A percentile compares a stretch with the other conserved stretches of the same genome.
phyloP scores from a whole-genome alignment of 2,888 invertebrate genomes.

The Calliphora vomitoria region DNA sequence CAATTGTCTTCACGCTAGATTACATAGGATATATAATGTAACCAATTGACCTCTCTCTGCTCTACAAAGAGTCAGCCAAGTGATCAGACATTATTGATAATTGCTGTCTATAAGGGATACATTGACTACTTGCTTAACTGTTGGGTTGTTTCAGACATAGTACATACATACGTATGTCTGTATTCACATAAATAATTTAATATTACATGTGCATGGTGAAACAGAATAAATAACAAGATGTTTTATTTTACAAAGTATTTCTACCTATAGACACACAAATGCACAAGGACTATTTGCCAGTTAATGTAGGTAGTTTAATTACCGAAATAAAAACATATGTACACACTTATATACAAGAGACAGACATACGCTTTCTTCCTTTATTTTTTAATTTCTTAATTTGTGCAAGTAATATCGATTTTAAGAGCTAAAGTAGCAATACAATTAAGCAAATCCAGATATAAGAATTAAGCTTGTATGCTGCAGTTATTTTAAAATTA shows the following conservation, averaged over 20 bases:
- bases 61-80: too few species aligned
- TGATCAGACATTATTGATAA: too few species aligned
- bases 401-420: neutral
- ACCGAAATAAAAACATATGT: neutral
- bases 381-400: too few species aligned
- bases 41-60: too few species aligned
- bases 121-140: too few species aligned
- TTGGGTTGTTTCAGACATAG: neutral
- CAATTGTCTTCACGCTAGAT: too few species aligned
- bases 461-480: too few species aligned
- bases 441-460: neutral
- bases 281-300: constrained; percentile 4
- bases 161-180: neutral
- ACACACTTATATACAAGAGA: too few species aligned
- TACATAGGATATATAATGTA: too few species aligned
- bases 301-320: constrained; percentile 22
- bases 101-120: too few species aligned
- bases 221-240: constrained; percentile 60
- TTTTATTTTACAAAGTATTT: constrained; percentile 28
- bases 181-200: constrained; percentile 55
- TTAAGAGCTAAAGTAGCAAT: neutral
- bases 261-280: neutral
- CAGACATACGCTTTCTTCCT: too few species aligned
- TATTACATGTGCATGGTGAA: constrained; percentile 54
- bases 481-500: too few species aligned